Percentiles rank a stretch among this genome's conserved stretches.
Conservation (phyloP, 2,888 invertebrate species). For the Troglohyphantes excavatus region DNA sequence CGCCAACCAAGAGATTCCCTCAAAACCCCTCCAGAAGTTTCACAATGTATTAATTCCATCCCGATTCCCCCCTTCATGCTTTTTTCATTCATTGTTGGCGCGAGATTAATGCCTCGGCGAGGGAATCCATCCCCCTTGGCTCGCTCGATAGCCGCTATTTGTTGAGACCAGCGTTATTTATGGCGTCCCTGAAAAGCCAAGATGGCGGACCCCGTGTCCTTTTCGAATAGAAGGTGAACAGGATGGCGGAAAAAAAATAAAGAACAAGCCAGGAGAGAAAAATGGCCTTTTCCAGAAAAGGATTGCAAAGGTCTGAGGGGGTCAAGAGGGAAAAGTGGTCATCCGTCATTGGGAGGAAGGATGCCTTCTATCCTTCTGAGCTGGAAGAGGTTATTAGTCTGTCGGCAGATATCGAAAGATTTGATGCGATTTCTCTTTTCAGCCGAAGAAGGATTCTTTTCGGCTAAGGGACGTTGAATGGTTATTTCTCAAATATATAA, state of each 20-base stretch:
- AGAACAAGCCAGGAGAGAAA: conserved; percentile 19
- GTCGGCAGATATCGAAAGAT: conserved; percentile 66
- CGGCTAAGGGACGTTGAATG: background rate
- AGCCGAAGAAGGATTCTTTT: background rate
- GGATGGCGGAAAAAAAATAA: conserved; percentile 7
- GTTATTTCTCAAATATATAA: background rate
- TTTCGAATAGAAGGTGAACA: conserved; percentile 22
- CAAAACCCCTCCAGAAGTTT: conserved; percentile 26
- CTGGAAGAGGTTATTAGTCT: conserved; percentile 46
- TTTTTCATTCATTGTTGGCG: conserved; percentile 51
- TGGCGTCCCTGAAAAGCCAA: conserved; percentile 41
- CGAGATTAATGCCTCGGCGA: conserved; percentile 65
- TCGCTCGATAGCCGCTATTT: conserved; percentile 72
- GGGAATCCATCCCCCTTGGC: conserved; percentile 64
- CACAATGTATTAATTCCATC: conserved; percentile 69
- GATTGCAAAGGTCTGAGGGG: conserved; percentile 73
- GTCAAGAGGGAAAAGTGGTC: conserved; percentile 75
- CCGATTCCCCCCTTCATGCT: conserved; percentile 6
- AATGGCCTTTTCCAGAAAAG: conserved; percentile 65
- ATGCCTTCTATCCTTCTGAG: conserved; percentile 47
- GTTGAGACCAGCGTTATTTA: conserved; percentile 63
- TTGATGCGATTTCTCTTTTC: conserved; percentile 22
- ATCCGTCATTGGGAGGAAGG: conserved; percentile 58
- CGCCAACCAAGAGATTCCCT: background rate
- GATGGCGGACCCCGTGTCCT: background rate